These are phyloP conservation scores for Danaus plexippus DNA, from an alignment of 1,140 invertebrate genomes.

Conservation along the genomic window DNA sequence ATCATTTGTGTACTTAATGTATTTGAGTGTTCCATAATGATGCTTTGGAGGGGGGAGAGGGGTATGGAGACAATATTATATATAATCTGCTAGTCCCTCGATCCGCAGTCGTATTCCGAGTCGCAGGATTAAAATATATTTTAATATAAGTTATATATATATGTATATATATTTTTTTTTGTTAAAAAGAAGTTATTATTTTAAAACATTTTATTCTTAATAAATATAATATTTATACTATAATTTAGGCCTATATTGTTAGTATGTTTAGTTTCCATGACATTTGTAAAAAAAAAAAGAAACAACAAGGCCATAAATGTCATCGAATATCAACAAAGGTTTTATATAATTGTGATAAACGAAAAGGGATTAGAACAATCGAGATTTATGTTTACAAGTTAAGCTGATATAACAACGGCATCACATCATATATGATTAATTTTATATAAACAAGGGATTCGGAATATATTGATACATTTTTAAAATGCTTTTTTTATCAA, in stretches of 20 bases:
- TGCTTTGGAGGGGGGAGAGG: neutral
- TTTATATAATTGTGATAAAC: conserved; percentile 30
- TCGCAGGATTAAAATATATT: conserved; percentile 13
- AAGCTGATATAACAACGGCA: conserved; percentile 30
- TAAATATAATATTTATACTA: conserved; percentile 20
- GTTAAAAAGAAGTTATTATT: conserved; percentile 18
- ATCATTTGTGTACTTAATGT: conserved; percentile 6
- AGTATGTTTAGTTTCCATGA: conserved; percentile 19
- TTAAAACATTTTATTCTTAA: conserved; percentile 20
- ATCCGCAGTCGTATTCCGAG: too few relatives aligned
- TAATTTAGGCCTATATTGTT: conserved; percentile 24
- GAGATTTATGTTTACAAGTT: conserved; percentile 29
- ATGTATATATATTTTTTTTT: conserved; percentile 5
- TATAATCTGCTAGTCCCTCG: too few relatives aligned
- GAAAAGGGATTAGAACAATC: conserved; percentile 24
- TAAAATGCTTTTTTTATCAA: conserved; percentile 55
- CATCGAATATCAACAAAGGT: conserved; percentile 29
- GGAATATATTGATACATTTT: conserved; percentile 50
- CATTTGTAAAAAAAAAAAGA: conserved; percentile 11
- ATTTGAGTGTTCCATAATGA: too few relatives aligned
- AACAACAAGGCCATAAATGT: conserved; percentile 18
- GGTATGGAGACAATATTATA: conserved; percentile 1
- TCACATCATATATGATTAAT: conserved; percentile 31
- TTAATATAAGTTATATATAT: conserved; percentile 10
- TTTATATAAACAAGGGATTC: conserved; percentile 55